These are phyloP conservation scores for Actinia equina DNA, from an alignment of 64 coral and sea anemone genomes.

Conservation along the genomic window DNA sequence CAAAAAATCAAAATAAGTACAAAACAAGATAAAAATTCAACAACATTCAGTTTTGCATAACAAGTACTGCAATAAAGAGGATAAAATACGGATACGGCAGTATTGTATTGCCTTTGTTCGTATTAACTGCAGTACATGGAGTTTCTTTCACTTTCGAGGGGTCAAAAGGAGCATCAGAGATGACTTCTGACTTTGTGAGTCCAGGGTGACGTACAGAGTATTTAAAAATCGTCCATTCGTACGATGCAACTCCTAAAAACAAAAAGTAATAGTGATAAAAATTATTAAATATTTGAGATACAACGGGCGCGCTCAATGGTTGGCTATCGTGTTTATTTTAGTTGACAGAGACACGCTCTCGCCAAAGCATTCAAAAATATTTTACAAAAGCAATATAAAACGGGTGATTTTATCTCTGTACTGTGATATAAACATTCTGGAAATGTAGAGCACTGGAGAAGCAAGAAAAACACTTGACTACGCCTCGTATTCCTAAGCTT, in stretches of 20 bases:
- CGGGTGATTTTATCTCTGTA: too few relatives aligned
- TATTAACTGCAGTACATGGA: background rate
- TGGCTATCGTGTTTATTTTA: too few relatives aligned
- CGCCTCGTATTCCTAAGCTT: too few relatives aligned
- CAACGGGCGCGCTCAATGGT: too few relatives aligned
- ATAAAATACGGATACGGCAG: background rate
- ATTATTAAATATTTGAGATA: too few relatives aligned
- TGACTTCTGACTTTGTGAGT: slow-evolving; percentile 34
- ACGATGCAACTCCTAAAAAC: slow-evolving; percentile 48
- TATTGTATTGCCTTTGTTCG: background rate
- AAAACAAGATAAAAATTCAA: background rate
- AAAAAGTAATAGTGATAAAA: too few relatives aligned
- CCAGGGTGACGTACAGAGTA: slow-evolving; percentile 54
- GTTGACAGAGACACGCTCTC: too few relatives aligned
- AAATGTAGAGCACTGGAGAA: too few relatives aligned
- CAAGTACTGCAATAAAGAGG: background rate
- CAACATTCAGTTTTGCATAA: slow-evolving; percentile 1
- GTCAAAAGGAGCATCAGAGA: slow-evolving; percentile 7
- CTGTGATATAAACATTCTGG: too few relatives aligned
- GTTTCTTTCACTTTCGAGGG: background rate
- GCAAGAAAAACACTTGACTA: too few relatives aligned
- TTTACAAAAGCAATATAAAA: too few relatives aligned
- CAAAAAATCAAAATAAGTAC: background rate
- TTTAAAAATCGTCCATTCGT: slow-evolving; percentile 59
- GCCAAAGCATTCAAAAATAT: too few relatives aligned